These are phyloP conservation scores for Podiceps cristatus DNA, from an alignment of 2,113 vertebrate species.

Conservation along the genomic window DNA sequence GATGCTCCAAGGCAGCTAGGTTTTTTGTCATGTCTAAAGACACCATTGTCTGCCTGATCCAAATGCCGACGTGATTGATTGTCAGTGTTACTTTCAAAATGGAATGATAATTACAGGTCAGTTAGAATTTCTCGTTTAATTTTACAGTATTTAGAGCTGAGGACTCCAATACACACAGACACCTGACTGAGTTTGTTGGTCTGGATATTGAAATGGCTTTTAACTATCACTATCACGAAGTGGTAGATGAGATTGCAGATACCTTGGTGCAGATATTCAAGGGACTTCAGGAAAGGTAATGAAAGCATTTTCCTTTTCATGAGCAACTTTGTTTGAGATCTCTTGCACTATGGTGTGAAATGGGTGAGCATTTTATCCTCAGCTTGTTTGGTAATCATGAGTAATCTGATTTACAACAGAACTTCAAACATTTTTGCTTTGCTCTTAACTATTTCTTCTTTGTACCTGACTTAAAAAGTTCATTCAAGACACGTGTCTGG, in stretches of 20 bases:
- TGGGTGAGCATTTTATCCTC: not conserved
- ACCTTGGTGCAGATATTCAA: slow-evolving; percentile 99
- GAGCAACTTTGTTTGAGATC: not conserved
- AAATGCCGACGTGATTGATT: not conserved
- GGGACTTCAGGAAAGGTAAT: slow-evolving; percentile 94
- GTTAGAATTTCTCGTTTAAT: slow-evolving; percentile 24
- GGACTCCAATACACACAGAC: slow-evolving; percentile 98
- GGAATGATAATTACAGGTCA: slow-evolving; percentile 20
- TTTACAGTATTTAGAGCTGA: slow-evolving; percentile 95
- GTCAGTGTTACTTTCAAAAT: not conserved
- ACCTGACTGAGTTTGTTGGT: slow-evolving; percentile 97
- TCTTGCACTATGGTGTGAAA: not conserved
- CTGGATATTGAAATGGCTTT: slow-evolving; percentile 99
- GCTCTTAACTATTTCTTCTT: not conserved
- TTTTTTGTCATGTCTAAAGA: not conserved
- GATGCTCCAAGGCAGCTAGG: not conserved
- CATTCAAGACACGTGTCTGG: not conserved
- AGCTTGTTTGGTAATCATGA: not conserved
- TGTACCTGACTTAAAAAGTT: not conserved
- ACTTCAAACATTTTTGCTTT: not conserved
- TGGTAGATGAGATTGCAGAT: slow-evolving; percentile 94
- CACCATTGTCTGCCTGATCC: not conserved
- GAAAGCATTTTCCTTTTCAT: not conserved
- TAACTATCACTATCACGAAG: slow-evolving; percentile 98
- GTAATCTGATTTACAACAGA: not conserved